Base-by-base conservation (phyloP, 2,797 vertebrate species). In the Vespertilio murinus region DNA sequence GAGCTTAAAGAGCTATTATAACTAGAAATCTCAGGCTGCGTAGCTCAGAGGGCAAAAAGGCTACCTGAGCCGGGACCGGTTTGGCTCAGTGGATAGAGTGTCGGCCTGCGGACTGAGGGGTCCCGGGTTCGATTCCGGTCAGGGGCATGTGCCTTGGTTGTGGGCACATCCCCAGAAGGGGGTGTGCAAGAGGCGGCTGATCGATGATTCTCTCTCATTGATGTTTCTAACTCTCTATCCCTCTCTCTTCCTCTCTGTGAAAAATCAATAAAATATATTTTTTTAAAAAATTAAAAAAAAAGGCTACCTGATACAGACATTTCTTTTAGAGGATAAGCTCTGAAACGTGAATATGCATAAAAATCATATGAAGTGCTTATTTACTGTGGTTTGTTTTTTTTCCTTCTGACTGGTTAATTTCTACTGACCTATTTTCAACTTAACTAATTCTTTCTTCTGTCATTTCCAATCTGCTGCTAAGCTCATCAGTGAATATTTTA, bases 321-420 rank as follows among this genome's bases (percentile, higher is more conserved):
- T 91, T 77, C 67, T 87, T 74, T 74, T 74, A 93, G 30, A 54
- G 18, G 4, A 71, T 71, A 35, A 88, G 85, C 45, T 93, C 74
- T 95, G 52, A 94, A 92, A 91, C n/a, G 40, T 40, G 45, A 95
- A 65, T 65, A 49, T 47, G 61, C 28, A 49, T 74, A 90, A 80
- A 59, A 91, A 86, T 82, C 69, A 69, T 20, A 52, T 20, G 25
- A 90, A 25, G 28, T 59, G 25, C 54, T 78, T 73, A 49, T 47
- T 69, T 74, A 54, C 30, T 30, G 5, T 61, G 59, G 28, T 61
- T 61, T 70, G 14, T 73, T 77, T 65, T 35, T 64, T 54, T 77
- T 86, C 74, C 35, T 96, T 95, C 16, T 64, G 40, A 67, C 28
- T 84, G 64, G 49, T 61, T 79, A 12, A 74, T 75, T 94, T 69